Evolutionary conservation across 1,140 invertebrate species (phyloP).

Genomic region (Conus betulinus): DNA sequence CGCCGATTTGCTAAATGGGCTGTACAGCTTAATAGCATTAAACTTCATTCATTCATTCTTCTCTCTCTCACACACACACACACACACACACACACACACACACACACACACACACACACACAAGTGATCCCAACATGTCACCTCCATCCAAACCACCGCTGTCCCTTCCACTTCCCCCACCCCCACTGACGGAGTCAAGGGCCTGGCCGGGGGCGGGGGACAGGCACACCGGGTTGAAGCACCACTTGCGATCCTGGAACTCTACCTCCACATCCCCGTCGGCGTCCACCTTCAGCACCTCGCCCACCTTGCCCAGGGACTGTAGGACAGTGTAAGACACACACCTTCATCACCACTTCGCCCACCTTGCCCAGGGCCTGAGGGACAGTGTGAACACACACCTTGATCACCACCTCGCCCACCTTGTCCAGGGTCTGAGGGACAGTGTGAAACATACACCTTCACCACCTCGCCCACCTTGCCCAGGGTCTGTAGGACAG

Average conservation of each 20-base stretch:
- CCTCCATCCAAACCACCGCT: background rate
- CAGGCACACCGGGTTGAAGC: slow-evolving; percentile 58
- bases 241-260: slow-evolving; percentile 52
- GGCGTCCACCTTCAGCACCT: slow-evolving; percentile 58
- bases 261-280: slow-evolving; percentile 63
- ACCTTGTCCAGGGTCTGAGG: background rate
- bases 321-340: slow-evolving; percentile 19
- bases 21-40: too few species aligned
- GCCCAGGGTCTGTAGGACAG: too few species aligned
- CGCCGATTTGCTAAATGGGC: too few species aligned
- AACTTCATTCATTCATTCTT: too few species aligned
- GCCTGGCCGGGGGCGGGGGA: slow-evolving; percentile 30
- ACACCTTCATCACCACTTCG: too few species aligned
- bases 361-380: slow-evolving; percentile 50
- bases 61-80: too few species aligned
- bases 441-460: background rate
- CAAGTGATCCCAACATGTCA: too few species aligned
- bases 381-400: background rate
- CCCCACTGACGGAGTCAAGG: background rate
- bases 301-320: slow-evolving; percentile 46
- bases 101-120: too few species aligned
- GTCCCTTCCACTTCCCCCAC: background rate
- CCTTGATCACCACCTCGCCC: background rate
- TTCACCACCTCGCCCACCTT: too few species aligned
- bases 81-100: too few species aligned